These are phyloP conservation scores for Arenaria interpres DNA, from an alignment of 2,113 vertebrate species.

Conservation along the genomic window DNA sequence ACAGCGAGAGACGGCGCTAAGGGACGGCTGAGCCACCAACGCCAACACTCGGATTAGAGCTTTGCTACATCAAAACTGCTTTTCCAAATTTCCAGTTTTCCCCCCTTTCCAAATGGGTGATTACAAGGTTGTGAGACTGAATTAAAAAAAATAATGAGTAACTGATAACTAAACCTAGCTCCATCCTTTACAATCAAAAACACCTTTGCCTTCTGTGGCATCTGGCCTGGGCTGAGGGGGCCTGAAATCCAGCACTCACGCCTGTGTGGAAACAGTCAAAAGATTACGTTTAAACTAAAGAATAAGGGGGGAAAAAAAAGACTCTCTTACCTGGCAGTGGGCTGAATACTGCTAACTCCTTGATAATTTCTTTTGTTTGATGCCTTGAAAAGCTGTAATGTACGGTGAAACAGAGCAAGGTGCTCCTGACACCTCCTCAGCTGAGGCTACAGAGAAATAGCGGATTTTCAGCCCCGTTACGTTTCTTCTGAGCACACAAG, in stretches of 20 bases:
- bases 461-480: not conserved
- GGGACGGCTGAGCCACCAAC: not conserved
- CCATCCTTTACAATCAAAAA: not conserved
- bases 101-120: not conserved
- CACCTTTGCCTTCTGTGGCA: not conserved
- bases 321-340: not conserved
- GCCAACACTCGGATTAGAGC: not conserved
- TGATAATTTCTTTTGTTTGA: not conserved
- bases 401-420: fast-evolving
- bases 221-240: not conserved
- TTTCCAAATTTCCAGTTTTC: not conserved
- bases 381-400: not conserved
- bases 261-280: not conserved
- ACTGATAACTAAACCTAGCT: not conserved
- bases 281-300: not conserved
- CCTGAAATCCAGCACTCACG: not conserved
- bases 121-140: not conserved
- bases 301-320: not conserved
- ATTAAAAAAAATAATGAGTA: not conserved
- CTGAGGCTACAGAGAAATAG: not conserved
- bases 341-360: too few species aligned
- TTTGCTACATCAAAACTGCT: not conserved
- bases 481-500: not conserved
- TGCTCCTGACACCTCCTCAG: not conserved
- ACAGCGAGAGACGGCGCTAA: not conserved